These are phyloP conservation scores for Acronicta aceris DNA, from an alignment of 2,888 invertebrate species.

Conservation along the genomic window DNA sequence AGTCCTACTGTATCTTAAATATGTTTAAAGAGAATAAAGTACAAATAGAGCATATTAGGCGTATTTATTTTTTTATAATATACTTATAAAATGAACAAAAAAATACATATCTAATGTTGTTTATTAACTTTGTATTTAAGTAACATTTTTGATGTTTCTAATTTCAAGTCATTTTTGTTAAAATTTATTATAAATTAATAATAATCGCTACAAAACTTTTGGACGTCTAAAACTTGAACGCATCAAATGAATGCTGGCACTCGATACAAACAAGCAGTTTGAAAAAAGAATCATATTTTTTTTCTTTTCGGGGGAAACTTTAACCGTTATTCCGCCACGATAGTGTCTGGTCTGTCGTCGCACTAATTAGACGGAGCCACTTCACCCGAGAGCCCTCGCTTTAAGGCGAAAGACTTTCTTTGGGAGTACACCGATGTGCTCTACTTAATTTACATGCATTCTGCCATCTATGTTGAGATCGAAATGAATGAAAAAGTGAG, in stretches of 20 bases:
- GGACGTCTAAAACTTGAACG: not conserved
- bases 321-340: constrained; percentile 29
- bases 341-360: constrained; percentile 46
- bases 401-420: constrained; percentile 62
- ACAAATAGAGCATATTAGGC: not conserved
- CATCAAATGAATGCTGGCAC: not conserved
- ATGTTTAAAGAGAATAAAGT: too few relatives aligned
- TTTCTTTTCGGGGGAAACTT: constrained; percentile 19
- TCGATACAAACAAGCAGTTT: constrained; percentile 8
- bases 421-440: constrained; percentile 53
- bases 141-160: too few relatives aligned
- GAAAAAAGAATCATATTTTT: constrained; percentile 11
- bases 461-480: constrained; percentile 32
- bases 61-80: too few relatives aligned
- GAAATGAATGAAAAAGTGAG: constrained; percentile 30
- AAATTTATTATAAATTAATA: too few relatives aligned
- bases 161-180: too few relatives aligned
- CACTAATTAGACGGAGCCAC: constrained; percentile 69
- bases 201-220: not conserved
- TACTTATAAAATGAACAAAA: too few relatives aligned
- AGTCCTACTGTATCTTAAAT: too few relatives aligned
- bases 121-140: too few relatives aligned
- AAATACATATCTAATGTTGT: too few relatives aligned
- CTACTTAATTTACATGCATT: constrained; percentile 64
- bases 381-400: constrained; percentile 62